Percentiles rank a stretch among this genome's conserved stretches.
Evolutionary conservation across 2,113 vertebrate species (phyloP).

Genomic region (Eulacestoma nigropectus): DNA sequence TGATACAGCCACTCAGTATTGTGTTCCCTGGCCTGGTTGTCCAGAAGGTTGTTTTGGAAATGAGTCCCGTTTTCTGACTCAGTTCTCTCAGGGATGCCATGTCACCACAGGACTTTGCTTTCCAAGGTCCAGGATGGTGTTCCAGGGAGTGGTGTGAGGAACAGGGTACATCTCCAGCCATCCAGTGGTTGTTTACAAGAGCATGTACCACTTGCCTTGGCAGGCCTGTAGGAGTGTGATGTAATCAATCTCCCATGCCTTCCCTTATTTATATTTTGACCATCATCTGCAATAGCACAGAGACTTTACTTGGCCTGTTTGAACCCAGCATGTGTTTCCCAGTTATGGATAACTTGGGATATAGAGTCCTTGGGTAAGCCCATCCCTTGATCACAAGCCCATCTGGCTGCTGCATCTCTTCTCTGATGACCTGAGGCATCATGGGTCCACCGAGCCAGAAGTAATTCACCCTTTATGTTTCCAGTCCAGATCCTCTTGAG

Average conservation of each 20-base stretch:
- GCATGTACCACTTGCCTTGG: background rate
- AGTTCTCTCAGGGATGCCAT: background rate
- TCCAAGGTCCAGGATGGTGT: background rate
- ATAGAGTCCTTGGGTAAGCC: background rate
- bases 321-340: background rate
- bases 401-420: background rate
- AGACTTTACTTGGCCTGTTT: background rate
- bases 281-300: background rate
- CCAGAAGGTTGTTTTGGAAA: background rate
- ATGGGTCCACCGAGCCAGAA: background rate
- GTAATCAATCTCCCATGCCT: background rate
- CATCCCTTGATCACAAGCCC: background rate
- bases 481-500: background rate
- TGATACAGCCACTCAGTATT: background rate
- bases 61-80: background rate
- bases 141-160: background rate
- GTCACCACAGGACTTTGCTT: background rate
- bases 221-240: background rate
- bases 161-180: background rate
- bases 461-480: background rate
- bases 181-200: no score
- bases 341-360: background rate
- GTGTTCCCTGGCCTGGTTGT: background rate
- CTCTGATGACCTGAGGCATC: background rate
- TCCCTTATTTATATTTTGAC: no score